Percentiles rank a stretch among this genome's conserved stretches.
phyloP scores from a whole-genome alignment of 2,888 invertebrate genomes.

The Mimumesa dahlbomi region DNA sequence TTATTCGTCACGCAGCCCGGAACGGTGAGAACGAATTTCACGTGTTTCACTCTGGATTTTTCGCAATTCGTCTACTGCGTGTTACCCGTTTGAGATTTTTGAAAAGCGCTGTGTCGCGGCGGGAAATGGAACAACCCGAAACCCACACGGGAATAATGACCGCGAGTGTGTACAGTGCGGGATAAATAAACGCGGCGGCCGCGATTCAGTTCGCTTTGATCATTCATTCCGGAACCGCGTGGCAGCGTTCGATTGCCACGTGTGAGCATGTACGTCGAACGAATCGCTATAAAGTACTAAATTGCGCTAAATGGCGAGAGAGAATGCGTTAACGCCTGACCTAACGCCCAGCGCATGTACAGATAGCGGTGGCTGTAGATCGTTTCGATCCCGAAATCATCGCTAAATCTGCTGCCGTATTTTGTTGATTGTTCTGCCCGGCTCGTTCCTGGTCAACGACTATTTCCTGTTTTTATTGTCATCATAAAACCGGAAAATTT shows the following conservation, averaged over 20 bases:
- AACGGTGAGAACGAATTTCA: too few relatives aligned
- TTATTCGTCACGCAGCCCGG: too few relatives aligned
- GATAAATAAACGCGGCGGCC: conserved; percentile 52
- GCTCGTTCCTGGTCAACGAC: too few relatives aligned
- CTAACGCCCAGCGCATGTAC: conserved; percentile 41
- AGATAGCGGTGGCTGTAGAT: background rate
- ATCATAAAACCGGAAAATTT: too few relatives aligned
- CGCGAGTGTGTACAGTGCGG: conserved; percentile 40
- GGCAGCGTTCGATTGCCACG: conserved; percentile 47
- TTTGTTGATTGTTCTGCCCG: too few relatives aligned
- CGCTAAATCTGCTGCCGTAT: background rate
- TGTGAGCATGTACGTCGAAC: conserved; percentile 24
- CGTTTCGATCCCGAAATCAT: conserved; percentile 11
- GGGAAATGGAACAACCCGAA: conserved; percentile 16
- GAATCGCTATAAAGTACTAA: conserved; percentile 61
- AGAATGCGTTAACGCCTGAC: conserved; percentile 56
- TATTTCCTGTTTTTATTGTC: too few relatives aligned
- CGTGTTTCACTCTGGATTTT: too few relatives aligned
- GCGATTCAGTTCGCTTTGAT: conserved; percentile 57
- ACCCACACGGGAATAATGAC: conserved; percentile 36
- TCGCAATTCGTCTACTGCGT: background rate
- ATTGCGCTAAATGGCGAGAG: conserved; percentile 68
- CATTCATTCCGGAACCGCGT: conserved; percentile 51
- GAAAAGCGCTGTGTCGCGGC: conserved; percentile 9
- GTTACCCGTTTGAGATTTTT: conserved; percentile 9